Evolutionary conservation across 2,888 invertebrate genomes (phyloP), one percentile per base, ranked within the genome.

Genomic region (Augiades crinisus): DNA sequence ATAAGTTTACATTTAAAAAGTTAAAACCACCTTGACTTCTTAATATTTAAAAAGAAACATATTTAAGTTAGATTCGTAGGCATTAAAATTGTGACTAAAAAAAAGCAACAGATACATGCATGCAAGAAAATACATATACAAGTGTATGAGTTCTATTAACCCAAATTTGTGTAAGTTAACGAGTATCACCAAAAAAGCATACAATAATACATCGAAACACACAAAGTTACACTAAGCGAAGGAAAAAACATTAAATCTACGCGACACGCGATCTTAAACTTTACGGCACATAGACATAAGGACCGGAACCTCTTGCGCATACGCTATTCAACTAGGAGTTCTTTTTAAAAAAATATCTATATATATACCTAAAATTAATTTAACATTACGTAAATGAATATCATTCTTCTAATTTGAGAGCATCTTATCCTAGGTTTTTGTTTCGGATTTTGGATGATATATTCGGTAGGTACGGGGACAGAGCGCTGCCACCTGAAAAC

Each of bases 281-380:
- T 67, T 70, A 71, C 59, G 64, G 61, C 67, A 65, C 65, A 61
- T 58, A 59, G 45, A 62, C 37, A 60, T 62, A 64, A 61, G 71
- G 75, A 75, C 68, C 64, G 68, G 72, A 80, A 81, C 81, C 81
- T 72, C 81, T 81, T 78, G 70, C 56, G 73, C 79, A 75, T 75
- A 55, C 36, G 55, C 60, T 64, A 63, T 59, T 58, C 55, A 40
- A 49, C 65, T 68, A 71, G 72, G 62, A 59, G 19, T 68, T 62
- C 62, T 61, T 69, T 68, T 78, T 59, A 79, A 67, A 83, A 84
- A 83, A 79, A 83, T 84, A 81, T 66, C 70, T 71, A 72, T 84
- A 81, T 66, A 70, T 71, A 72, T 62, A 64, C 49, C 50, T 59
- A 58, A 54, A 50, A 55, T 55, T 68, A 70, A 60, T 67, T 70